phyloP scores from a whole-genome alignment of 2,797 vertebrate species.

The Alouatta caraya region DNA sequence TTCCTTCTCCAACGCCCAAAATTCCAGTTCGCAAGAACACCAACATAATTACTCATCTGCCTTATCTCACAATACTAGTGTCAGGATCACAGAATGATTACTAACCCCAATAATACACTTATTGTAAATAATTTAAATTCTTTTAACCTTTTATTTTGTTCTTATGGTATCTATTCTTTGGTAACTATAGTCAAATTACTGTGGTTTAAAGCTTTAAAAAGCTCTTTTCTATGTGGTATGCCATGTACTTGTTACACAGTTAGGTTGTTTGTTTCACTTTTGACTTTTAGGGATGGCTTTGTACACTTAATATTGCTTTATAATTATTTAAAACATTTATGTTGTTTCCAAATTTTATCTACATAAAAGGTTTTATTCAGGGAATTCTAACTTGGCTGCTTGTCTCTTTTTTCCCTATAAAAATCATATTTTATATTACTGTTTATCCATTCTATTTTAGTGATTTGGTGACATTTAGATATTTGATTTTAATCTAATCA shows the following conservation, averaged over 20 bases:
- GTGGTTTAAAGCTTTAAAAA: background rate
- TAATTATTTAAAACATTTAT: slow-evolving; percentile 1
- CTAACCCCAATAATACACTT: background rate
- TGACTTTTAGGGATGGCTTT: background rate
- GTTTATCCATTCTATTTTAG: background rate
- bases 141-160: background rate
- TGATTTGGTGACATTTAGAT: background rate
- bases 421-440: background rate
- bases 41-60: background rate
- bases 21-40: background rate
- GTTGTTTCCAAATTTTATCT: background rate
- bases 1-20: background rate
- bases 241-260: background rate
- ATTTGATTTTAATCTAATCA: slow-evolving; percentile 1
- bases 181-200: background rate
- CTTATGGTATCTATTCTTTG: background rate
- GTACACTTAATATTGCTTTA: background rate
- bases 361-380: background rate
- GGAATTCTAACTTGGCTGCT: background rate
- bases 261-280: slow-evolving; percentile 3
- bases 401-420: background rate
- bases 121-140: background rate
- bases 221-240: background rate
- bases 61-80: background rate
- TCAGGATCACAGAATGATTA: background rate